Conservation (phyloP, 2,113 vertebrate genomes). For the Heterocephalus glaber region DNA sequence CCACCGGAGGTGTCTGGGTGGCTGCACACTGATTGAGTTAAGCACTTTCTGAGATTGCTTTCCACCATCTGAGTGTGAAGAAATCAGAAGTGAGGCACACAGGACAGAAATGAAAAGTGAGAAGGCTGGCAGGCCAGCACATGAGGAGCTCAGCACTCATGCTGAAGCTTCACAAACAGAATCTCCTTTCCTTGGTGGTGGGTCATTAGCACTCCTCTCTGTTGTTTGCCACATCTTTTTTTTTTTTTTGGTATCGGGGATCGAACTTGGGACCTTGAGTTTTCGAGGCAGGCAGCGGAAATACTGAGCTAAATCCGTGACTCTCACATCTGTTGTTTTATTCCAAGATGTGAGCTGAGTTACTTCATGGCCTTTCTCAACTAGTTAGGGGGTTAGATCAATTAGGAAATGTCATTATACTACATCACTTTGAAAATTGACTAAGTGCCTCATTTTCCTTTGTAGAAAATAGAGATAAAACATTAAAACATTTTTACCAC, state of each 20-base stretch:
- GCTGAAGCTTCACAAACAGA: background rate
- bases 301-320: too few species aligned
- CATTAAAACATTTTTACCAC: background rate
- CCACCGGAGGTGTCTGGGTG: background rate
- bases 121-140: background rate
- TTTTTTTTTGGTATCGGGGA: too few species aligned
- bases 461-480: constrained; percentile 1
- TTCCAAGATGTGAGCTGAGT: background rate
- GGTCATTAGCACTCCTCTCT: background rate
- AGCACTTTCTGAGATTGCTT: constrained; percentile 49
- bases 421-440: background rate
- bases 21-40: constrained; percentile 27
- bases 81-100: background rate
- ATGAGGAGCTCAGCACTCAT: background rate
- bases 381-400: background rate
- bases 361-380: background rate
- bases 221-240: background rate
- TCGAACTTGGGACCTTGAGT: too few species aligned
- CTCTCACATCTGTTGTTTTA: background rate
- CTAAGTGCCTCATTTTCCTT: background rate
- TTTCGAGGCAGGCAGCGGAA: too few species aligned
- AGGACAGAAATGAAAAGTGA: background rate
- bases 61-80: background rate
- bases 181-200: background rate
- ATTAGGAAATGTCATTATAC: background rate